Evolutionary conservation across 2,113 vertebrate genomes (phyloP).

Genomic region (human): GRCh38 chr12:115218001-115218500

Average conservation of each 20-base stretch:
- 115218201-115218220: neutral
- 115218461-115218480: fast-evolving
- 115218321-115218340: neutral
- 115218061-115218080: neutral
- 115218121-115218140: constrained; percentile 49
- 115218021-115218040: neutral
- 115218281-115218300: neutral
- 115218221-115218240: neutral
- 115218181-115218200: neutral
- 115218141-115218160: constrained; percentile 23
- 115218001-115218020: neutral
- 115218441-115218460: fast-evolving
- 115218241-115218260: neutral
- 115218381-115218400: fast-evolving
- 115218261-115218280: too few species aligned
- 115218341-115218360: fast-evolving
- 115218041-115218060: fast-evolving
- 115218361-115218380: neutral
- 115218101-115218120: constrained; percentile 29
- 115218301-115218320: neutral
- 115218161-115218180: neutral
- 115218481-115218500: fast-evolving
- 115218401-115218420: neutral
- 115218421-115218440: neutral
- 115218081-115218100: constrained; percentile 53